phyloP scores from a whole-genome alignment of 2,888 invertebrate genomes.

The Podotricha telesiphe region DNA sequence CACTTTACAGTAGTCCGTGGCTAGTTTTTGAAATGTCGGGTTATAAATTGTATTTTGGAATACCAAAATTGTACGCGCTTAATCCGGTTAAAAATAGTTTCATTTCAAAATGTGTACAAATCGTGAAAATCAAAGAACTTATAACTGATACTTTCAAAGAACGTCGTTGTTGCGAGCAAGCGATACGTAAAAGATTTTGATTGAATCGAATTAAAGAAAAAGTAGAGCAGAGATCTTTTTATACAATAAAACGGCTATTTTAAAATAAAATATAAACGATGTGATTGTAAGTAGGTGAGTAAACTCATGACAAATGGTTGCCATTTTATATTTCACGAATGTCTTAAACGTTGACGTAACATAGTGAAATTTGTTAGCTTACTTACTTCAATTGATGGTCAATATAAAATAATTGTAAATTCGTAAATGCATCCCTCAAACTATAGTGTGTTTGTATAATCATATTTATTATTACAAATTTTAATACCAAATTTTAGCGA shows the following conservation, averaged over 20 bases:
- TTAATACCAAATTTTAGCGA: background rate
- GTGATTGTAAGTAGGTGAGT: constrained; percentile 18
- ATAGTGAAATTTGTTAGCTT: background rate
- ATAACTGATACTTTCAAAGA: background rate
- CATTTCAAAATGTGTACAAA: too few relatives aligned
- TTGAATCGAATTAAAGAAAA: constrained; percentile 11
- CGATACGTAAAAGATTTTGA: constrained; percentile 6
- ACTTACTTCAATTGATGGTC: background rate
- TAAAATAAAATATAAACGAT: constrained; percentile 11
- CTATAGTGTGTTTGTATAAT: background rate
- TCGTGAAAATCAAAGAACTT: too few relatives aligned
- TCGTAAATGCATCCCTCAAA: background rate
- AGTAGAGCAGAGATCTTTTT: constrained; percentile 8
- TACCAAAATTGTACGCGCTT: too few relatives aligned
- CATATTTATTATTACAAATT: background rate
- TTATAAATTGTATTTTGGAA: too few relatives aligned
- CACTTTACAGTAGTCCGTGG: too few relatives aligned
- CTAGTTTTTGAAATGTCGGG: too few relatives aligned
- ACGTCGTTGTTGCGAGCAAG: background rate
- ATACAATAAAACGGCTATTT: constrained; percentile 2
- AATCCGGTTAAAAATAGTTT: too few relatives aligned
- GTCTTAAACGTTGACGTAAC: background rate
- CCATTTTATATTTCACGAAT: constrained; percentile 7
- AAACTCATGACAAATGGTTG: constrained; percentile 17
- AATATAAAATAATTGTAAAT: background rate